These are phyloP conservation scores for Bothrops jararaca DNA, from an alignment of 2,113 vertebrate genomes.

Conservation along the genomic window DNA sequence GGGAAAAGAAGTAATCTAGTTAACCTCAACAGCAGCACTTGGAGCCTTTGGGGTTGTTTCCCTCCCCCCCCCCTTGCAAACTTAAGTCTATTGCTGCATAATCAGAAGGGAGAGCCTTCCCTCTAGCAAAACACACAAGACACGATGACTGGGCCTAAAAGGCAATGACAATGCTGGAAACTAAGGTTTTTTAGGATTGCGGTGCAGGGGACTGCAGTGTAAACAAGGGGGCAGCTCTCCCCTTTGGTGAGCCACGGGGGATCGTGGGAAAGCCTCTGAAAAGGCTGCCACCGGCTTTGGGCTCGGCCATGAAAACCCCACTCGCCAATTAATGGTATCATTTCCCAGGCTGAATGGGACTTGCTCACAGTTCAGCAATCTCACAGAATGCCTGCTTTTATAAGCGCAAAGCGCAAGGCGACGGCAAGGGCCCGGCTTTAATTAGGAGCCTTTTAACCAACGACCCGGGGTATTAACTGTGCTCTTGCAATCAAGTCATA, in stretches of 20 bases:
- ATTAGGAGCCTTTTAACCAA: conserved; percentile 56
- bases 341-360: conserved; percentile 49
- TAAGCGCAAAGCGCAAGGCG: conserved; percentile 28
- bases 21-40: neutral
- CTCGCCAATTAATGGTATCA: conserved; percentile 39
- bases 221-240: accelerated
- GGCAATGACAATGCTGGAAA: neutral
- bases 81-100: neutral
- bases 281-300: conserved; percentile 31
- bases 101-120: neutral
- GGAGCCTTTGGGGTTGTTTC: neutral
- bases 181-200: neutral
- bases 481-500: conserved; percentile 49
- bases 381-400: conserved; percentile 53
- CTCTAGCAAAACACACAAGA: neutral
- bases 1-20: neutral
- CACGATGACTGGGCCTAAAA: neutral
- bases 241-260: neutral
- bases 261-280: neutral
- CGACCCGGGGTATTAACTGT: conserved; percentile 43
- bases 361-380: conserved; percentile 44
- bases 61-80: neutral
- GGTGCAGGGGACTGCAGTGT: neutral
- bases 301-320: conserved; percentile 23
- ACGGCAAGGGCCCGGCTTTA: conserved; percentile 55